A percentile compares a stretch with the other conserved stretches of the same genome.
Evolutionary conservation across 2,888 invertebrate species (phyloP).

Genomic region (Lithophane leautieri): DNA sequence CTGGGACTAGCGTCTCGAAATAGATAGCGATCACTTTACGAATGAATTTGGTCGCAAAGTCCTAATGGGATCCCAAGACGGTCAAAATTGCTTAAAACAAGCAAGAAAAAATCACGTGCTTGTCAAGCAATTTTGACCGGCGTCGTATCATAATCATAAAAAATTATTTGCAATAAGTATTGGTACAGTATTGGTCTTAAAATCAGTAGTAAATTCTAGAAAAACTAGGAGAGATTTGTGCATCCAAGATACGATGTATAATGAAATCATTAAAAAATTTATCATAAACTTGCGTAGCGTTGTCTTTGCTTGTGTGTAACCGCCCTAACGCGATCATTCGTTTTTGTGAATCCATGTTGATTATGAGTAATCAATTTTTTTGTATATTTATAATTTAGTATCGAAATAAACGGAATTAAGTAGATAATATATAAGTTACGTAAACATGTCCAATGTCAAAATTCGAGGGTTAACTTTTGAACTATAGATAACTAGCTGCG

Average conservation of each 20-base stretch:
- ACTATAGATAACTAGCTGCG: conserved; percentile 23
- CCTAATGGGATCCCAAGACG: too few species aligned
- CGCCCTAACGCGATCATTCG: conserved; percentile 70
- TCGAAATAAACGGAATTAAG: conserved; percentile 68
- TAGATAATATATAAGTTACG: conserved; percentile 65
- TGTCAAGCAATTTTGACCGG: too few species aligned
- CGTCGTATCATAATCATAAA: too few species aligned
- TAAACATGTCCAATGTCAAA: conserved; percentile 56
- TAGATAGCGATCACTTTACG: too few species aligned
- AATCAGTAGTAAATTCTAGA: too few species aligned
- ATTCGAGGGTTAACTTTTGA: conserved; percentile 38
- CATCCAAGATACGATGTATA: background rate
- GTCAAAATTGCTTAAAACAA: too few species aligned
- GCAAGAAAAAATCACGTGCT: too few species aligned
- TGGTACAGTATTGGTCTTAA: too few species aligned
- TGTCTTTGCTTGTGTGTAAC: conserved; percentile 65
- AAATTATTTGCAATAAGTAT: too few species aligned
- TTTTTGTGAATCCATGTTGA: conserved; percentile 79
- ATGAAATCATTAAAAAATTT: background rate
- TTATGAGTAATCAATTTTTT: conserved; percentile 79
- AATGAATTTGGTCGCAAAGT: too few species aligned
- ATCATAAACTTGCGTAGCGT: background rate
- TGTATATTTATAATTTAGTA: conserved; percentile 79
- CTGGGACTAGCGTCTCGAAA: too few species aligned
- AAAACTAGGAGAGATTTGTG: background rate